Base-by-base conservation (phyloP, 2,113 vertebrate species). In the Zingel zingel region DNA sequence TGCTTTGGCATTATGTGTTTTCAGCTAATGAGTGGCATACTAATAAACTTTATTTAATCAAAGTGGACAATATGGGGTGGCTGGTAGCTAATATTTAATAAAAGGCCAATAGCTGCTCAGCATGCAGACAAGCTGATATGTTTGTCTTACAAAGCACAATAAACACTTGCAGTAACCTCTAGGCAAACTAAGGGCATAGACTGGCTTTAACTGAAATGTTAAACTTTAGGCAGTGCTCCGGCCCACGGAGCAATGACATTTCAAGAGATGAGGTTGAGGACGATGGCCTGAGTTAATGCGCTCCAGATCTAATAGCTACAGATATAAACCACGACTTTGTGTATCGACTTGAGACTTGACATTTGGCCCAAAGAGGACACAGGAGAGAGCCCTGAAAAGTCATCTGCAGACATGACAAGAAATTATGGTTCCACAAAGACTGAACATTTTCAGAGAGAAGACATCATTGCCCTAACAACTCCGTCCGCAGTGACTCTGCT, bases 211-310 rank as follows among this genome's bases (percentile, higher is more conserved):
- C 11, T 45, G 36, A 57, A 58, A 67, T 6, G 2, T 65, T 43
- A 53, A 48, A 67, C 36, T 74, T 56, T 16, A 65, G 48, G 21
- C 30, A 25, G 57, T 0, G n/a, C 25, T 73, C 67, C 21, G 47
- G 27, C 65, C 43, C 43, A 2, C 15, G 18, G 81, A 84, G 82
- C 79, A 53, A 56, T 85, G 76, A 84, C 87, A 92, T 89, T 79
- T 89, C 48, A 83, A 75, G 82, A 69, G 21, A 83, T 50, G 68
- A 76, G 66, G 25, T 76, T 61, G 79, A 86, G 82, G 63, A 79
- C 30, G 51, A 53, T 21, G 18, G 72, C 70, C 74, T 6, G 71
- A 86, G 56, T 56, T 66, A 77, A 90, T 67, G 65, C 13, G 16
- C 64, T 47, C n/a, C 15, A 59, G 75, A 47, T 57, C 75, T 59